phyloP scores from a whole-genome alignment of 2,113 vertebrate genomes.

The Phalacrocorax brasilianus region DNA sequence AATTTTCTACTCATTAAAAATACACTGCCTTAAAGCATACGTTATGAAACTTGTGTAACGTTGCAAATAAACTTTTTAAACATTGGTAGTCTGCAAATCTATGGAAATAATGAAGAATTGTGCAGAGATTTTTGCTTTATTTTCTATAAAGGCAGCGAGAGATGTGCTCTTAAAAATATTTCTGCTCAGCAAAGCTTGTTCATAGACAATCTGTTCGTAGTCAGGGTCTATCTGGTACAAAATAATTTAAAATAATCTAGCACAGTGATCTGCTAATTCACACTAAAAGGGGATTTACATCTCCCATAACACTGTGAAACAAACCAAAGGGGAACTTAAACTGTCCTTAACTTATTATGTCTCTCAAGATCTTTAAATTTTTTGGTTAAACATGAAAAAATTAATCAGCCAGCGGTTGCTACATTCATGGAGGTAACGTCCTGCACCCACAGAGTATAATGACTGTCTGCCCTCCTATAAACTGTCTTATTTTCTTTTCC shows the following conservation, averaged over 20 bases:
- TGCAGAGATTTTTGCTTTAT: not conserved
- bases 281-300: not conserved
- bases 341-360: not conserved
- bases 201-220: not conserved
- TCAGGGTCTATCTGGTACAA: not conserved
- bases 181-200: not conserved
- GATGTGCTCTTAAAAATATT: not conserved
- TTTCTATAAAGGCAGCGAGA: not conserved
- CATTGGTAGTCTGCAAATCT: not conserved
- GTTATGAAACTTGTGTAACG: not conserved
- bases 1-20: not conserved
- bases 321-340: not conserved
- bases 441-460: not conserved
- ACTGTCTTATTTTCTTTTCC: not conserved
- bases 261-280: not conserved
- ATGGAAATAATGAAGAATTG: not conserved
- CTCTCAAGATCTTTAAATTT: not conserved
- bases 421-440: not conserved
- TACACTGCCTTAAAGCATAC: not conserved
- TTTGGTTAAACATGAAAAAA: not conserved
- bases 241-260: conserved; percentile 10
- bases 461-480: not conserved
- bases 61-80: not conserved
- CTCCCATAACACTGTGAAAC: not conserved
- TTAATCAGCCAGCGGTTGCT: not conserved